phyloP scores from a whole-genome alignment of 2,113 vertebrate species.

The Engraulis encrasicolus region DNA sequence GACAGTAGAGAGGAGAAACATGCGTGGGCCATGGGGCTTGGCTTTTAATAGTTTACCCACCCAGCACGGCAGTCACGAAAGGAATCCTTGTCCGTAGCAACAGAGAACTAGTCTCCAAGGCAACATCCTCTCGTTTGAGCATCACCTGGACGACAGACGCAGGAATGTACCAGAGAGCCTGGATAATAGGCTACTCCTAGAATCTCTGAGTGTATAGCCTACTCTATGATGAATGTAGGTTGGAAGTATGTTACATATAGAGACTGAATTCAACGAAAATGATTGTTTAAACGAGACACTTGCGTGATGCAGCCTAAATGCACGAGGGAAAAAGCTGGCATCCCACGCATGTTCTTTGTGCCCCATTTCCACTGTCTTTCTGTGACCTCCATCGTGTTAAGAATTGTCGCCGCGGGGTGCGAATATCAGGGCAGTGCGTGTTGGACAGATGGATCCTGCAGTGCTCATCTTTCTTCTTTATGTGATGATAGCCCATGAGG shows the following conservation, averaged over 20 bases:
- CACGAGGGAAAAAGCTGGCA: background rate
- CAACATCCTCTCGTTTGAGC: conserved; percentile 66
- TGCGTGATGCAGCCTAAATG: background rate
- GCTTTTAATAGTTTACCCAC: no score
- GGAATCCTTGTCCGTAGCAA: conserved; percentile 74
- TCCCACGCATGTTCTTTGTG: background rate
- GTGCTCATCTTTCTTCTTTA: conserved; percentile 89
- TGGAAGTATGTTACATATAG: no score
- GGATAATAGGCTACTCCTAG: background rate
- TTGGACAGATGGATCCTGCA: conserved; percentile 80
- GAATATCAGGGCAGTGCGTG: background rate
- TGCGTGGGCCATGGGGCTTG: no score
- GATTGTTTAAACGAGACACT: background rate
- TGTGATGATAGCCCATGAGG: conserved; percentile 85
- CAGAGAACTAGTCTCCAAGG: conserved; percentile 72
- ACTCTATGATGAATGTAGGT: no score
- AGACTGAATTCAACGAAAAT: no score
- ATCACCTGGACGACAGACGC: background rate
- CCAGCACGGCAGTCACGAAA: no score
- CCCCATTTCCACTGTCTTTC: conserved; percentile 2
- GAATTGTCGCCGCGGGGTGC: background rate
- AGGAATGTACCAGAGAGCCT: background rate
- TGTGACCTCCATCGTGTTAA: background rate
- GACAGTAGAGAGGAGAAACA: no score
- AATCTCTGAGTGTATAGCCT: no score